Percentiles rank a stretch among this genome's conserved stretches.
Evolutionary conservation across 2,797 vertebrate genomes (phyloP).

Genomic region (Coluber constrictor): DNA sequence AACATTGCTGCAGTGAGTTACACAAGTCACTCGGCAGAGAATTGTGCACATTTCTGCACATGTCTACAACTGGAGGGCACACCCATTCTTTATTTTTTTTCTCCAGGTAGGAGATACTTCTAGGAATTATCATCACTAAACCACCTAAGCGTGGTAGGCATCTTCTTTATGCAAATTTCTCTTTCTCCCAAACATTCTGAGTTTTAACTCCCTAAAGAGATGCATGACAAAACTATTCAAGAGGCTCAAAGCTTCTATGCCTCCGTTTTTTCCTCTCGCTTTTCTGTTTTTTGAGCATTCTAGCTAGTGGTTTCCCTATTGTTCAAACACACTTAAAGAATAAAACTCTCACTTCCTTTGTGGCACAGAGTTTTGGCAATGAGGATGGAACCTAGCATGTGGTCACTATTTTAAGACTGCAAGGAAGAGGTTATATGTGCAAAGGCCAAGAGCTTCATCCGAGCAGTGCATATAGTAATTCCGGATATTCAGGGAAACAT

Average conservation of each 20-base stretch:
- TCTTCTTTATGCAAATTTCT: not conserved
- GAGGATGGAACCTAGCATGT: constrained; percentile 26
- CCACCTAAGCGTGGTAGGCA: not conserved
- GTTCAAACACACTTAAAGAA: constrained; percentile 56
- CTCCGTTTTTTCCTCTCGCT: not conserved
- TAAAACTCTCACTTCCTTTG: constrained; percentile 59
- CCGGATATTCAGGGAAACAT: constrained; percentile 13
- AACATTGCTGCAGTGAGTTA: not conserved
- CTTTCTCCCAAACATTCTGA: not conserved
- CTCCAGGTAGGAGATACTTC: not conserved
- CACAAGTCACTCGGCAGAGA: not conserved
- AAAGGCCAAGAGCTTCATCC: constrained; percentile 51
- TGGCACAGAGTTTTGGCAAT: constrained; percentile 57
- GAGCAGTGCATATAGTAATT: constrained; percentile 7
- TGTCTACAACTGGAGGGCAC: not conserved
- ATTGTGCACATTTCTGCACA: not conserved
- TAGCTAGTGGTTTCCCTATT: constrained; percentile 50
- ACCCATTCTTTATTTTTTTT: constrained; percentile 4
- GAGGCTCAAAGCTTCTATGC: constrained; percentile 3
- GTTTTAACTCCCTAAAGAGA: not conserved
- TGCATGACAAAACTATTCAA: not conserved
- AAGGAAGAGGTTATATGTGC: constrained; percentile 56
- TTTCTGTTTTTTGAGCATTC: not conserved
- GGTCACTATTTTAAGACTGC: constrained; percentile 62
- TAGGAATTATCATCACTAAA: not conserved